Evolutionary conservation across 2,888 invertebrate species (phyloP).

Genomic region (Cantharis rustica): DNA sequence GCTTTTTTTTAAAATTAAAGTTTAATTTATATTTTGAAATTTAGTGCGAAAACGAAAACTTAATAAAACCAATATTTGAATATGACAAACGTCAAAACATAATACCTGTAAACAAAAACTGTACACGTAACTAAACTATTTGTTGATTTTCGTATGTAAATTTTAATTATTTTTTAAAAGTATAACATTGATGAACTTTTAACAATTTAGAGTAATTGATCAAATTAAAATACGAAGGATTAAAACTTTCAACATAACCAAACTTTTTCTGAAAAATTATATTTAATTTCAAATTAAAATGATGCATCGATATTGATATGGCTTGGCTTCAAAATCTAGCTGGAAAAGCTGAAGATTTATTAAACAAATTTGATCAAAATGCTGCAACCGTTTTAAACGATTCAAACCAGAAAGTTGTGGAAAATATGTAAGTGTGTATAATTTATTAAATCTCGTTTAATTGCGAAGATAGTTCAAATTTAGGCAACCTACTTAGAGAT

Average conservation of each 20-base stretch:
- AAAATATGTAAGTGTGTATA: slow-evolving; percentile 19
- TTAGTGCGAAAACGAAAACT: not conserved
- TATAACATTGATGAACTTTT: not conserved
- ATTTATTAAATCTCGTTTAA: not conserved
- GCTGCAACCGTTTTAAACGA: slow-evolving; percentile 67
- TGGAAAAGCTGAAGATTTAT: slow-evolving; percentile 72
- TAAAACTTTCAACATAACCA: not conserved
- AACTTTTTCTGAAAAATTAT: not conserved
- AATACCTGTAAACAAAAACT: not conserved
- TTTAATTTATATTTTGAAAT: too few species aligned
- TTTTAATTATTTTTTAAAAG: not conserved
- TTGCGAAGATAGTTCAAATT: not conserved
- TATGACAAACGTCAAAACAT: not conserved
- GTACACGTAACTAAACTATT: not conserved
- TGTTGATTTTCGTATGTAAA: not conserved
- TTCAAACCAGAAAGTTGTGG: slow-evolving; percentile 6
- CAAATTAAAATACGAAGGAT: not conserved
- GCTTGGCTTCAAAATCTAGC: slow-evolving; percentile 75
- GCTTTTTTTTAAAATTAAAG: too few species aligned
- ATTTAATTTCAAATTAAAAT: not conserved
- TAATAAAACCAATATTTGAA: not conserved
- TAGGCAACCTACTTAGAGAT: not conserved
- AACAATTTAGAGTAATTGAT: not conserved
- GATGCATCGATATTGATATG: slow-evolving; percentile 57
- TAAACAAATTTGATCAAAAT: slow-evolving; percentile 76